These are phyloP conservation scores for Eupeodes luniger DNA, from an alignment of 2,888 invertebrate genomes.

Conservation along the genomic window DNA sequence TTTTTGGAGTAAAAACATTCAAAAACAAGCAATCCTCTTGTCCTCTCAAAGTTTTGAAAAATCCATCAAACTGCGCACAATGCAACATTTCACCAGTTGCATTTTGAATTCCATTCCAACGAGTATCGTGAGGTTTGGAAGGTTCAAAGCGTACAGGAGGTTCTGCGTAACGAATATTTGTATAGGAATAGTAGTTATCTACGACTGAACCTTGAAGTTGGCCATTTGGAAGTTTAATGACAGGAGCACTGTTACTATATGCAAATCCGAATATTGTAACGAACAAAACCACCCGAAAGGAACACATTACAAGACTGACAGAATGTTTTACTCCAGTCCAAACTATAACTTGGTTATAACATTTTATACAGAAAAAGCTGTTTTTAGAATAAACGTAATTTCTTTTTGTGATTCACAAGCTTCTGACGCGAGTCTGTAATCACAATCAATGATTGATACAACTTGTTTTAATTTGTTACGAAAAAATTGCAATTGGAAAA, in stretches of 20 bases:
- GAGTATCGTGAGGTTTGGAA: constrained; percentile 66
- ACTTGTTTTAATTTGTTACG: too few relatives aligned
- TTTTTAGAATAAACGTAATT: neutral
- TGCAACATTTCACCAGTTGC: constrained; percentile 84
- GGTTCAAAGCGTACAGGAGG: constrained; percentile 87
- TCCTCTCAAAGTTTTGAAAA: constrained; percentile 31
- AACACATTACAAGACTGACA: constrained; percentile 4
- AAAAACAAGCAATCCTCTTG: constrained; percentile 88
- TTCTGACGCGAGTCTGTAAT: too few relatives aligned
- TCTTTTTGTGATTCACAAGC: too few relatives aligned
- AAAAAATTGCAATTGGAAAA: too few relatives aligned
- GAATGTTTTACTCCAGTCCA: neutral
- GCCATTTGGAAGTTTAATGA: constrained; percentile 74
- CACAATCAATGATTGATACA: too few relatives aligned
- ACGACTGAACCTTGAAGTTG: constrained; percentile 65
- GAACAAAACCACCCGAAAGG: neutral
- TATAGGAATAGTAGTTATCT: constrained; percentile 85
- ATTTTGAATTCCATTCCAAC: constrained; percentile 76
- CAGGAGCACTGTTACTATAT: neutral
- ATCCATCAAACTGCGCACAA: constrained; percentile 74
- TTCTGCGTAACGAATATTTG: constrained; percentile 88
- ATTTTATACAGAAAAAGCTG: neutral
- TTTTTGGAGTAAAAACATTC: constrained; percentile 86
- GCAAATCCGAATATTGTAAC: neutral
- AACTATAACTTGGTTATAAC: neutral